Conservation (phyloP, 2,888 invertebrate genomes). For the Osmoderma eremita region DNA sequence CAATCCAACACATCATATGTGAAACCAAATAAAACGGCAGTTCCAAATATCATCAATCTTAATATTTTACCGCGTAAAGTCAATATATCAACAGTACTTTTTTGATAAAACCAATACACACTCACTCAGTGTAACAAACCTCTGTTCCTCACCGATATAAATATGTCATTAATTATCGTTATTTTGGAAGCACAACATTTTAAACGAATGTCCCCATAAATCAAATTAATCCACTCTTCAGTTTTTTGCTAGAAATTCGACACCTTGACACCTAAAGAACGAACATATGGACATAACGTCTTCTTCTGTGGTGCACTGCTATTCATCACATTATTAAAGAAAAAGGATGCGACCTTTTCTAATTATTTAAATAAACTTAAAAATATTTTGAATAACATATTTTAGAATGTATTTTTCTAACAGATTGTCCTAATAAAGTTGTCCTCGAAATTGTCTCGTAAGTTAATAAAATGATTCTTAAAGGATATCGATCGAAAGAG, state of each 20-base stretch:
- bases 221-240: conserved; percentile 40
- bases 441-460: too few species aligned
- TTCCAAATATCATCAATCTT: not conserved
- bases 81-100: conserved; percentile 7
- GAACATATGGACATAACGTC: conserved; percentile 28
- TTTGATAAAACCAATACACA: not conserved
- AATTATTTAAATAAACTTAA: too few species aligned
- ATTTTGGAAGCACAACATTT: conserved; percentile 24
- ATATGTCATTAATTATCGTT: conserved; percentile 36
- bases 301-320: conserved; percentile 1
- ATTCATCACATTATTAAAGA: not conserved
- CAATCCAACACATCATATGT: too few species aligned
- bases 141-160: conserved; percentile 18
- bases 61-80: conserved; percentile 2
- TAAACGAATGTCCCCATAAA: conserved; percentile 35
- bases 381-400: too few species aligned
- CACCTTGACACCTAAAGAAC: conserved; percentile 33
- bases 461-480: too few species aligned
- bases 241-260: conserved; percentile 39
- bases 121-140: conserved; percentile 1
- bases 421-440: too few species aligned
- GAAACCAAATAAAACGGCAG: not conserved
- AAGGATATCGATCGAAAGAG: too few species aligned
- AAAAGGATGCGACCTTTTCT: not conserved
- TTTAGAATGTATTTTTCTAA: too few species aligned